These are phyloP conservation scores for Unio delphinus DNA, from an alignment of 2,888 invertebrate species.

Conservation along the genomic window DNA sequence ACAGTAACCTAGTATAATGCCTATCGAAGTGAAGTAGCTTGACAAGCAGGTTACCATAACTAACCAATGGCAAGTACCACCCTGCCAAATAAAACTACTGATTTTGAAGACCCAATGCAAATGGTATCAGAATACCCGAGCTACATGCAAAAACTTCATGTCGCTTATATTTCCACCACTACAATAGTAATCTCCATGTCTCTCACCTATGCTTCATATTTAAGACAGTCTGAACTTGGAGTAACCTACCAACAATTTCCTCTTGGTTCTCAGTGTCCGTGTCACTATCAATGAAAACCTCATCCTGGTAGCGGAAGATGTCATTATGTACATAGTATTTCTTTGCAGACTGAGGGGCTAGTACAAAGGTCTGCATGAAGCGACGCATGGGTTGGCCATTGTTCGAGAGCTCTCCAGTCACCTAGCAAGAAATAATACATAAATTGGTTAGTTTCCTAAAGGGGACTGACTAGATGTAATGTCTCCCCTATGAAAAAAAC, in stretches of 20 bases:
- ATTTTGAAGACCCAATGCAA: background rate
- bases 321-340: constrained; percentile 99
- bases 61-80: no score
- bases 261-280: constrained; percentile 50
- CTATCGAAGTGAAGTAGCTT: no score
- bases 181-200: no score
- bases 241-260: constrained; percentile 26
- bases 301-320: constrained; percentile 97
- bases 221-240: background rate
- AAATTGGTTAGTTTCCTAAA: background rate
- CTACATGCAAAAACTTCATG: background rate
- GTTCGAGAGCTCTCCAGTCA: constrained; percentile 96
- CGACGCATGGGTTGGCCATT: constrained; percentile 97
- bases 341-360: constrained; percentile 94
- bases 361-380: constrained; percentile 97
- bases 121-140: background rate
- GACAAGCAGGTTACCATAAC: no score
- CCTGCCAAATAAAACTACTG: no score
- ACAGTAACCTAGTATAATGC: no score
- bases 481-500: background rate
- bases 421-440: constrained; percentile 72
- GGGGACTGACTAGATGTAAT: background rate
- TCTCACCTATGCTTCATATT: no score
- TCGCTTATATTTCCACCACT: no score
- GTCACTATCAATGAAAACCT: constrained; percentile 80